Percentiles rank a stretch among this genome's conserved stretches.
phyloP scores from a whole-genome alignment of 2,113 vertebrate species.

The Steatornis caripensis region DNA sequence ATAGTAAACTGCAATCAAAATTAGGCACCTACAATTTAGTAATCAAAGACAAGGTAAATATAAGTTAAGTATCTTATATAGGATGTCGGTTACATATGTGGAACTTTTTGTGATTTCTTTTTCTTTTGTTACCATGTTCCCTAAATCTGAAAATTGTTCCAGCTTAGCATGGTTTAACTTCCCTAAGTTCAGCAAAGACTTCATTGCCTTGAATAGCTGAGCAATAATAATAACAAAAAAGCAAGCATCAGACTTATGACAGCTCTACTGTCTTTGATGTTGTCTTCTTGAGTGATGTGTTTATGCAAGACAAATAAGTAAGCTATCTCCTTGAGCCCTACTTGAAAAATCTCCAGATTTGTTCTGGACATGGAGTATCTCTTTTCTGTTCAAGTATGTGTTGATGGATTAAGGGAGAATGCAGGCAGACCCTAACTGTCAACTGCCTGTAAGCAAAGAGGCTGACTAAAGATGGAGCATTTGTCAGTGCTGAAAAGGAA shows the following conservation, averaged over 20 bases:
- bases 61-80: neutral
- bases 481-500: neutral
- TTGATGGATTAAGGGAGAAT: slow-evolving; percentile 51
- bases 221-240: neutral
- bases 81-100: neutral
- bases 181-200: neutral
- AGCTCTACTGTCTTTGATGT: slow-evolving; percentile 9
- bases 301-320: slow-evolving; percentile 16
- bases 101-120: too few relatives aligned
- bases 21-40: neutral
- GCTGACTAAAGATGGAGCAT: neutral
- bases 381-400: neutral
- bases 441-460: neutral
- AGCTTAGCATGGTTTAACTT: neutral
- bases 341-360: slow-evolving; percentile 29
- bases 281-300: neutral
- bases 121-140: neutral
- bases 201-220: neutral
- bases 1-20: neutral
- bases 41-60: neutral
- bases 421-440: neutral
- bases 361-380: neutral
- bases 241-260: neutral
- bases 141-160: neutral
- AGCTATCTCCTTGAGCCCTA: neutral